phyloP scores from a whole-genome alignment of 2,113 vertebrate species.

The Corythaixoides concolor region DNA sequence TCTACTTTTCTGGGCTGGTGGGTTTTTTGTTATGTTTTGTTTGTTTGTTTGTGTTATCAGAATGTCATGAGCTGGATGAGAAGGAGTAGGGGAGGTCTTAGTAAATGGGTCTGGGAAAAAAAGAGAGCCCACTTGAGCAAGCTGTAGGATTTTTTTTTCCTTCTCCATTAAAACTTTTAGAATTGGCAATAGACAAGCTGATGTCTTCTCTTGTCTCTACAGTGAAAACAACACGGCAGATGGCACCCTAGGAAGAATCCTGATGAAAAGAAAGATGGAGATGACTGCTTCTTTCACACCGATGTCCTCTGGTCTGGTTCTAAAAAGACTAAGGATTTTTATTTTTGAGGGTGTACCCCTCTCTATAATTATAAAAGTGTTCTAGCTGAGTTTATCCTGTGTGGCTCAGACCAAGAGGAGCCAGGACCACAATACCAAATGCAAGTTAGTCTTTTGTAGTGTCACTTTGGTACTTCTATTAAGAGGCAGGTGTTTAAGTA shows the following conservation, averaged over 20 bases:
- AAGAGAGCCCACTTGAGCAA: not conserved
- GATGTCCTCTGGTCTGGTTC: conserved; percentile 18
- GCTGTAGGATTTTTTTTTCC: not conserved
- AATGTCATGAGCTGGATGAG: not conserved
- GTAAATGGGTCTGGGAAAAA: not conserved
- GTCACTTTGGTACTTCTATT: conserved; percentile 25
- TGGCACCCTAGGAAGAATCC: not conserved
- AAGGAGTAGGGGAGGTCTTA: not conserved
- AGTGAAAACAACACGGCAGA: conserved; percentile 51
- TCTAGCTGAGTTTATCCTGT: not conserved
- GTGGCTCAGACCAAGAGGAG: not conserved
- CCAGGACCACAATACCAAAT: not conserved
- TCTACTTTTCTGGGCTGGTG: not conserved
- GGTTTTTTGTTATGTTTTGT: not conserved
- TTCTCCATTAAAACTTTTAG: not conserved
- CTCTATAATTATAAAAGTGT: not conserved
- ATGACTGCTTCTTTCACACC: not conserved
- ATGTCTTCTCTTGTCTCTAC: conserved; percentile 54
- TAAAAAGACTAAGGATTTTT: not conserved
- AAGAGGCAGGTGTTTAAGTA: not conserved
- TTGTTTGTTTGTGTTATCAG: not conserved
- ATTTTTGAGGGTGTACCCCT: not conserved
- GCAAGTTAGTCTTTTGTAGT: not conserved
- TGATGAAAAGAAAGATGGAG: conserved; percentile 12
- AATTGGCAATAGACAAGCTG: not conserved